These are phyloP conservation scores for Luidia sarsii DNA, from an alignment of 53 echinoderm and acorn worm genomes.

Conservation along the genomic window DNA sequence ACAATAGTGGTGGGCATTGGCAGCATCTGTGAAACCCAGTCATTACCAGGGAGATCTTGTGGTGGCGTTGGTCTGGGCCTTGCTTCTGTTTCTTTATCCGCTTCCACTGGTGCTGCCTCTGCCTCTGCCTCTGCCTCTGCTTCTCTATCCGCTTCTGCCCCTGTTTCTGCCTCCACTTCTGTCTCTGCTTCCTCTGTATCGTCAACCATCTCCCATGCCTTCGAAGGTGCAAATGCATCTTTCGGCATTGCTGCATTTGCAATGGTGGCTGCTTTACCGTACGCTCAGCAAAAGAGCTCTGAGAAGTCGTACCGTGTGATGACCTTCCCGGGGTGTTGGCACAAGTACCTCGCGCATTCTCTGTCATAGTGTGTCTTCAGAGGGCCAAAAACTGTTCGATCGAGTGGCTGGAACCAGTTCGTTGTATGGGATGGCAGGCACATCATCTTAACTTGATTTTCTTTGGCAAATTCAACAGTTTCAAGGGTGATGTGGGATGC, in stretches of 20 bases:
- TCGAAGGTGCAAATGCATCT: slow-evolving; percentile 47
- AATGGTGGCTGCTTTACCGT: slow-evolving; percentile 35
- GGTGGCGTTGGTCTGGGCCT: not conserved
- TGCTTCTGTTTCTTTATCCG: not conserved
- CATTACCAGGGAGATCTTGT: slow-evolving; percentile 4
- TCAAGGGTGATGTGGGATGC: too few species aligned
- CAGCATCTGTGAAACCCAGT: not conserved
- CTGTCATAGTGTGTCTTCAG: slow-evolving; percentile 55
- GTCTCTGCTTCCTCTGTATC: not conserved
- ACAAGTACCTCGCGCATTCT: slow-evolving; percentile 49
- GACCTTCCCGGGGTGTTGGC: slow-evolving; percentile 42
- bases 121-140: not conserved
- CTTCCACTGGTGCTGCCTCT: not conserved
- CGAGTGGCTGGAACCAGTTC: slow-evolving; percentile 61
- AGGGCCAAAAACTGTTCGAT: slow-evolving; percentile 55
- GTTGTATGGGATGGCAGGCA: slow-evolving; percentile 61
- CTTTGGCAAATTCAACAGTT: slow-evolving; percentile 33
- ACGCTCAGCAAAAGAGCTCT: slow-evolving; percentile 60
- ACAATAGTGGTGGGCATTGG: slow-evolving; percentile 23
- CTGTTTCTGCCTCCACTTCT: too few species aligned
- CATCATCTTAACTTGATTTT: slow-evolving; percentile 47
- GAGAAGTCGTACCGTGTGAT: slow-evolving; percentile 61
- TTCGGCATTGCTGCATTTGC: slow-evolving; percentile 49
- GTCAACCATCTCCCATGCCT: slow-evolving; percentile 53
- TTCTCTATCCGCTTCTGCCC: not conserved